phyloP scores from a whole-genome alignment of 2,797 vertebrate genomes.

The Takifugu ocellatus region DNA sequence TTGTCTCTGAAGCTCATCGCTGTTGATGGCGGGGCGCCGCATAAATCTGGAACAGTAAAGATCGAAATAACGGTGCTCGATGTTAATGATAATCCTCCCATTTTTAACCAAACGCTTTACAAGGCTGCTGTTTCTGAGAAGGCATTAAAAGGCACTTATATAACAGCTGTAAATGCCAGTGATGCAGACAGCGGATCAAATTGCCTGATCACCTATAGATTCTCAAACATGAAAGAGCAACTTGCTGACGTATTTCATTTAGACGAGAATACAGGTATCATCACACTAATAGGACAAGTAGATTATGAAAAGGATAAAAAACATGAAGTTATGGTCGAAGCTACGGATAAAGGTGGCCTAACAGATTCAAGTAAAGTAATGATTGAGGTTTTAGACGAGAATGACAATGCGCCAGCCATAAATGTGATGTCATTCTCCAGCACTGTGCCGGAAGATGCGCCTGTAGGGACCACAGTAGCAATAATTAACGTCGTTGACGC shows the following conservation, averaged over 20 bases:
- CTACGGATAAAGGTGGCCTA: constrained; percentile 54
- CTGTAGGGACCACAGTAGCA: constrained; percentile 52
- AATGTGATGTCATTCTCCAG: constrained; percentile 57
- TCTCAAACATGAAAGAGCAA: not conserved
- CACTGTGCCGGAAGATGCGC: constrained; percentile 51
- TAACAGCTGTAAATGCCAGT: constrained; percentile 51
- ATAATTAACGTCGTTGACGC: constrained; percentile 43
- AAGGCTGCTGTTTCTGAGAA: constrained; percentile 48
- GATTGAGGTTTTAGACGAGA: constrained; percentile 50
- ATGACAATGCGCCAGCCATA: constrained; percentile 51
- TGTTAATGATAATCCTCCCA: constrained; percentile 67
- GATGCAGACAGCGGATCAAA: constrained; percentile 50
- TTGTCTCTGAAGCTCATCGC: constrained; percentile 70
- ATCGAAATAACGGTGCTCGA: constrained; percentile 69
- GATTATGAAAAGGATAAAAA: constrained; percentile 56
- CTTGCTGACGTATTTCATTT: constrained; percentile 4
- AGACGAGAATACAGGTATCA: not conserved
- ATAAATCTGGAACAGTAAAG: constrained; percentile 66
- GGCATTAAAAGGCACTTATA: constrained; percentile 10
- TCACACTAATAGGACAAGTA: constrained; percentile 22
- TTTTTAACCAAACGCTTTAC: constrained; percentile 60
- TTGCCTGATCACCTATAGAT: constrained; percentile 23
- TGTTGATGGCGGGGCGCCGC: constrained; percentile 70
- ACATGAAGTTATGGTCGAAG: constrained; percentile 46
- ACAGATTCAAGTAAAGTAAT: constrained; percentile 47